Conservation (phyloP, 2,888 invertebrate species). For the Fissipunctia ypsillon region DNA sequence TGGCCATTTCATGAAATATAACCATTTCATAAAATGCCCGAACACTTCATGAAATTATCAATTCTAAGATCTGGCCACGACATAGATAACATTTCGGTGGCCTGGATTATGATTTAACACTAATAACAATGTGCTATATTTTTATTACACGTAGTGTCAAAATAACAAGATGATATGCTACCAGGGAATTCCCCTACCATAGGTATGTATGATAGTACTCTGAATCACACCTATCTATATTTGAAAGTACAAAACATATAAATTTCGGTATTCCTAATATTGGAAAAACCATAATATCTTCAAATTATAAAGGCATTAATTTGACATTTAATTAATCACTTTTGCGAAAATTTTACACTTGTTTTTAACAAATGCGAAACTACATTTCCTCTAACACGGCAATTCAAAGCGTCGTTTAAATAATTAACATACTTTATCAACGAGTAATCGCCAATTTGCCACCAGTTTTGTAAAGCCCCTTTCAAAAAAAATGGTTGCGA, state of each 20-base stretch:
- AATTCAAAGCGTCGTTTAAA: background rate
- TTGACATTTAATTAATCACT: background rate
- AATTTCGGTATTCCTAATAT: background rate
- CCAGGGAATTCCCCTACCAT: background rate
- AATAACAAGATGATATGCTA: background rate
- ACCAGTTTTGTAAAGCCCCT: background rate
- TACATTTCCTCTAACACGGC: background rate
- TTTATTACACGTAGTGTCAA: background rate
- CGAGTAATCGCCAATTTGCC: background rate
- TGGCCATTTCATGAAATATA: too few species aligned
- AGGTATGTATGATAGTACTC: background rate
- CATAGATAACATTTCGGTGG: background rate
- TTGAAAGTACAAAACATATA: background rate
- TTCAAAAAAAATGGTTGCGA: background rate
- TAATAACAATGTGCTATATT: background rate
- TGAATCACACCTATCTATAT: background rate
- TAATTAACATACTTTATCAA: background rate
- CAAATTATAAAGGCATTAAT: background rate
- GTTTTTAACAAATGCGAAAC: background rate
- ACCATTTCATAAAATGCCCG: too few species aligned
- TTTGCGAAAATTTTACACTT: background rate
- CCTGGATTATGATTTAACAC: background rate
- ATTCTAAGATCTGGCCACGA: too few species aligned
- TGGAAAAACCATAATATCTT: background rate
- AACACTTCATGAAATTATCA: too few species aligned